Conservation (phyloP, 2,113 vertebrate genomes). For the Romanogobio albipinnatus region DNA sequence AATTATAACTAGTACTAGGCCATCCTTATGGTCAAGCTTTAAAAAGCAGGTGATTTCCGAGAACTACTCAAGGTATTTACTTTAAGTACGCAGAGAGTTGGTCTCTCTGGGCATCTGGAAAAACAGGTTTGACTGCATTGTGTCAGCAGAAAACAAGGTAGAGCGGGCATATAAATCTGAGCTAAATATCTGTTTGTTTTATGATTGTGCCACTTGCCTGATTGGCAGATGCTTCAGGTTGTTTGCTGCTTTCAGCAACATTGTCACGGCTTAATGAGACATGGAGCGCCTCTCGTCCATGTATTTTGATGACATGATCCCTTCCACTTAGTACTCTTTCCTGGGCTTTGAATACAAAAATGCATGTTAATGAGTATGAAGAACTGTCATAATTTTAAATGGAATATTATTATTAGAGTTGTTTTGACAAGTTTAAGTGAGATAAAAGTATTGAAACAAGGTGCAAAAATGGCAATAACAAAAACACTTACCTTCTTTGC, state of each 20-base stretch:
- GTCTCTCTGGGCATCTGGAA: neutral
- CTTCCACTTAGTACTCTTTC: slow-evolving; percentile 61
- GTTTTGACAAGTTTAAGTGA: neutral
- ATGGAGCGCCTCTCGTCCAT: neutral
- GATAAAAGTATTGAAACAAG: neutral
- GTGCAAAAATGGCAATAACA: neutral
- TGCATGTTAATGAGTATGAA: neutral
- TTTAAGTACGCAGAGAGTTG: neutral
- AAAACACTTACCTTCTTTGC: slow-evolving; percentile 57
- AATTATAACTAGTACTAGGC: neutral
- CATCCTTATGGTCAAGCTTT: neutral
- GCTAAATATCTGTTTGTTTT: neutral
- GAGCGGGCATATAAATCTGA: neutral
- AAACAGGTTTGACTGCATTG: slow-evolving; percentile 1
- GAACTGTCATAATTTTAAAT: neutral
- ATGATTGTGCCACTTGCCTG: slow-evolving; percentile 24
- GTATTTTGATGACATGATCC: slow-evolving; percentile 52
- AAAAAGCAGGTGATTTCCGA: neutral
- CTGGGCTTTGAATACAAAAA: slow-evolving; percentile 54
- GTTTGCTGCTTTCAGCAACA: neutral
- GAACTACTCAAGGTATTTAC: neutral
- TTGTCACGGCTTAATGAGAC: slow-evolving; percentile 41
- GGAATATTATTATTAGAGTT: neutral
- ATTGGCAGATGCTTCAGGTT: neutral
- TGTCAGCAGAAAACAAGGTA: neutral